Base-by-base conservation (phyloP, 2,888 invertebrate genomes). In the Platerodrilus igneus region DNA sequence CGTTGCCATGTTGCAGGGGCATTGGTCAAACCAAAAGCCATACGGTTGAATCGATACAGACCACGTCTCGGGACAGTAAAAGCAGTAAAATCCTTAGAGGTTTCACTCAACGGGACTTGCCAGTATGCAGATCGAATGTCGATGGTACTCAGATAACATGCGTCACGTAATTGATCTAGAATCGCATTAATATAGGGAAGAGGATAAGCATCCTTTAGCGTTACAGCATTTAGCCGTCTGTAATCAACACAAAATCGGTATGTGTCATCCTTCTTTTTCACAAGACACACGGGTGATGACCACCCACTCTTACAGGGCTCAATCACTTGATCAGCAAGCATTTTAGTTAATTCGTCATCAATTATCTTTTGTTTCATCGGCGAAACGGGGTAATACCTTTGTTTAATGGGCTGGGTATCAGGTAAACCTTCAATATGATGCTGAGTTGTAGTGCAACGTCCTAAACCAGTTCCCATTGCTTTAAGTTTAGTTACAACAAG, bases 191-290 rank as follows among this genome's bases (percentile, higher is more conserved):
- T 48, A 42, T 39, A 40, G 4, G 52, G 56, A 18, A 53, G 9
- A 2, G 51, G 56, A 25, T 57, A 52, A 2, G 51, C 52, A 37
- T 53, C 53, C 17, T 19, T 38, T 42, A 17, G 37, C 32, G 6
- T 46, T 41, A 49, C 47, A 1, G 29, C 35, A 32, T 56, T 57
- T 0, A 57, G 41, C 17, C 42, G 39, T 7, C 55, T 25, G 23
- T 52, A 57, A 26, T 56, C 54, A 3, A 57, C 38, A 20, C 52
- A 53, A 21, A 55, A 50, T 7, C 51, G 21, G 6, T 39, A 9
- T 25, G 23, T 23, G 15, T 44, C n/a, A 5, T 13, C 10, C 10
- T 26, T 47, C 13, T 34, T 34, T 13, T 28, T 32, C 5, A 32
- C 29, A 4, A 36, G 4, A n/a, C 34, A 30, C 27, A 30, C 29